Evolutionary conservation across 2,888 invertebrate species (phyloP).

Genomic region (Phoenoteleia sp.): DNA sequence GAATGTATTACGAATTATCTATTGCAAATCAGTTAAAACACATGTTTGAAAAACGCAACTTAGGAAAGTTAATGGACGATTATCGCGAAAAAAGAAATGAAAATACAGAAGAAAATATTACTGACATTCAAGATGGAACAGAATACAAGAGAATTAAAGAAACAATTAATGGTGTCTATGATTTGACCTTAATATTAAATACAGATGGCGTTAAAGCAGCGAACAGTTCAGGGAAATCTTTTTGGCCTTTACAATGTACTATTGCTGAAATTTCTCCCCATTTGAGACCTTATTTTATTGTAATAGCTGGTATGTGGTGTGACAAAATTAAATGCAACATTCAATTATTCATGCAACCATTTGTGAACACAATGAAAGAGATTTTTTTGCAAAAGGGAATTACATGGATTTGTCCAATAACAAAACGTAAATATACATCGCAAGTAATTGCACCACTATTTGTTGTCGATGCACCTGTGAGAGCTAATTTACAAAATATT

Average conservation of each 20-base stretch:
- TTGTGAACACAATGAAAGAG: background rate
- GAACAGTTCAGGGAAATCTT: background rate
- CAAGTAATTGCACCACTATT: slow-evolving; percentile 25
- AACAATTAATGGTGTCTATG: background rate
- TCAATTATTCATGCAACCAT: too few relatives aligned
- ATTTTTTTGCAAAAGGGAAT: slow-evolving; percentile 24
- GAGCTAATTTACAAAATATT: slow-evolving; percentile 43
- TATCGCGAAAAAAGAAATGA: background rate
- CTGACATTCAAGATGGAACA: background rate
- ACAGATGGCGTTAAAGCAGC: slow-evolving; percentile 1
- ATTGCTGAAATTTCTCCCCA: background rate
- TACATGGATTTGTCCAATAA: slow-evolving; percentile 21
- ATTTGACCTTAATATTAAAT: background rate
- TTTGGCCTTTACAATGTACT: background rate
- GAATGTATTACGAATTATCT: background rate
- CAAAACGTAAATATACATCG: background rate
- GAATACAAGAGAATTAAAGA: background rate
- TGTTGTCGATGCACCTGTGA: slow-evolving; percentile 16
- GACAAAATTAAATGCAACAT: background rate
- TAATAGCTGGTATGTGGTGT: background rate
- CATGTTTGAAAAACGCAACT: slow-evolving; percentile 4
- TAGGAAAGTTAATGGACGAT: background rate
- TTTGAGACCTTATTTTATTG: background rate
- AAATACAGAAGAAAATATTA: background rate
- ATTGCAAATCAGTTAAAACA: slow-evolving; percentile 1